phyloP scores from a whole-genome alignment of 92 coral and sea anemone species.

The Porites rus region DNA sequence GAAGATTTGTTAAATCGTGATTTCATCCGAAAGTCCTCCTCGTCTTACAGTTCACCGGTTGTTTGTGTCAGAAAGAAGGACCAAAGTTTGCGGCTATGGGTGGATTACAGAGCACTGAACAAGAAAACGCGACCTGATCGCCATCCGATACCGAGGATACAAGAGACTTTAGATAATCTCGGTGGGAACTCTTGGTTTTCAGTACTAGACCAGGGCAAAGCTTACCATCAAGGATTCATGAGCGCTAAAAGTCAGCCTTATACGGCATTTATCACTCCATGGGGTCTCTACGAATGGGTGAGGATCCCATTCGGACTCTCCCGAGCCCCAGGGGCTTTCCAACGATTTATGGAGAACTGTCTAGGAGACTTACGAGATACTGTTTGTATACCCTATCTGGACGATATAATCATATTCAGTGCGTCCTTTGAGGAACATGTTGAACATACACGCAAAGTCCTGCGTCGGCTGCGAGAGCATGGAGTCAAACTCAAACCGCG shows the following conservation, averaged over 20 bases:
- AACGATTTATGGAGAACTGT: conserved; percentile 68
- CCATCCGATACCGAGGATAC: conserved; percentile 78
- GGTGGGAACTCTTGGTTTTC: conserved; percentile 79
- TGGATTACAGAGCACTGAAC: conserved; percentile 74
- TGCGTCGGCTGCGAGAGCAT: conserved; percentile 40
- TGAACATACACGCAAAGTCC: conserved; percentile 52
- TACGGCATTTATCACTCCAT: conserved; percentile 73
- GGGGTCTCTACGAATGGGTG: conserved; percentile 73
- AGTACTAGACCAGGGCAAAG: conserved; percentile 77
- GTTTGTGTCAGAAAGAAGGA: conserved; percentile 74
- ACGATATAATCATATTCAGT: conserved; percentile 60
- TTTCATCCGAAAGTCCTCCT: conserved; percentile 60
- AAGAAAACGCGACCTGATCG: conserved; percentile 67
- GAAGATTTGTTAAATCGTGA: conserved; percentile 71
- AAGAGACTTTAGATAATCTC: conserved; percentile 71
- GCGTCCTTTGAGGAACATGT: conserved; percentile 51
- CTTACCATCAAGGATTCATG: conserved; percentile 83
- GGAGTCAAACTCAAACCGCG: conserved; percentile 68
- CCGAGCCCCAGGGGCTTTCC: conserved; percentile 66
- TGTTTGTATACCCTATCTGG: conserved; percentile 65
- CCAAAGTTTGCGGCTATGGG: conserved; percentile 70
- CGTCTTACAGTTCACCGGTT: conserved; percentile 64
- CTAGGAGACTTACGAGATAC: conserved; percentile 47
- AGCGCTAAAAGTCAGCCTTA: conserved; percentile 55
- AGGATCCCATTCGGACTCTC: conserved; percentile 74